Conservation (phyloP, 53 echinoderm and acorn worm species). For the Hippasteria phrygiana region DNA sequence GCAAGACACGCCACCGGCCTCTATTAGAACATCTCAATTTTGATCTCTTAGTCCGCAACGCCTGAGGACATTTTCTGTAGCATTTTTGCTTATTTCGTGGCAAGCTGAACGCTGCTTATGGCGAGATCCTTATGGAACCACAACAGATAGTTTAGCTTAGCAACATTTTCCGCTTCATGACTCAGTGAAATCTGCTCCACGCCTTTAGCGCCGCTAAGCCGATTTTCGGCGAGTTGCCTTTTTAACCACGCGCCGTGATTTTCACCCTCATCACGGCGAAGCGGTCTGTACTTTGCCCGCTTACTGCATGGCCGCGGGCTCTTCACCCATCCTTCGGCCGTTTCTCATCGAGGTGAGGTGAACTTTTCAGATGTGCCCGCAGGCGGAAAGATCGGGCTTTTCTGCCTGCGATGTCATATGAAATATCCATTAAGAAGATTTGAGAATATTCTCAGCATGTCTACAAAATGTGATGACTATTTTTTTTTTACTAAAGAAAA, state of each 20-base stretch:
- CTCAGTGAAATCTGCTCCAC: neutral
- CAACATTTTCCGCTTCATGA: neutral
- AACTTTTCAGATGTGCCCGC: slow-evolving; percentile 48
- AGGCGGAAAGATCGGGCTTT: slow-evolving; percentile 41
- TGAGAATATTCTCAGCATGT: neutral
- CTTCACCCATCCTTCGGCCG: neutral
- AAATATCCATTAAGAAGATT: slow-evolving; percentile 18
- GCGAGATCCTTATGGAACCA: neutral
- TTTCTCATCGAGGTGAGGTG: slow-evolving; percentile 17
- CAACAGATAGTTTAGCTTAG: neutral
- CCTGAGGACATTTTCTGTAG: neutral
- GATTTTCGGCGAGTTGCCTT: slow-evolving; percentile 30
- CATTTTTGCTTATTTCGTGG: neutral
- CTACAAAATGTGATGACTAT: too few relatives aligned
- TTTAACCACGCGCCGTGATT: slow-evolving; percentile 9
- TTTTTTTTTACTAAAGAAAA: too few relatives aligned
- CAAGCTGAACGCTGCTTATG: neutral
- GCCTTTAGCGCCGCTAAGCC: slow-evolving; percentile 32
- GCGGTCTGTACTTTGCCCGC: slow-evolving; percentile 46
- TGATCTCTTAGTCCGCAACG: neutral
- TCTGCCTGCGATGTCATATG: slow-evolving; percentile 33
- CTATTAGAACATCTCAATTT: neutral
- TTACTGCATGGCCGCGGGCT: neutral
- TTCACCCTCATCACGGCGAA: neutral
- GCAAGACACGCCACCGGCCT: neutral